These are phyloP conservation scores for Hyposmocoma kahamanoa DNA, from an alignment of 1,140 invertebrate genomes.

Conservation along the genomic window DNA sequence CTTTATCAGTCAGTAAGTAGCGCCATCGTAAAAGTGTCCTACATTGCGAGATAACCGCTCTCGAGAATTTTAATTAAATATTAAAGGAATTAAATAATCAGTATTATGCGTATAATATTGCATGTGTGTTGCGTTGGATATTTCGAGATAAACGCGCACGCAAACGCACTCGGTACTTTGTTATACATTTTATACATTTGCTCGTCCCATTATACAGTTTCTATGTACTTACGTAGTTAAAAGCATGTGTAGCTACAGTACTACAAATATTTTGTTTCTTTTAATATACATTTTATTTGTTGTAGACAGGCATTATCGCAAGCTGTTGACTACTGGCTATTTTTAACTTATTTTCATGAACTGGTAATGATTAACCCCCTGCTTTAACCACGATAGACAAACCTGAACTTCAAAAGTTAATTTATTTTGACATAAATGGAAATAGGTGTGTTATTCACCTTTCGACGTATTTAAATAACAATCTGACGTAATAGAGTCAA, in stretches of 20 bases:
- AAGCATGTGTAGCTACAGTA: conserved; percentile 33
- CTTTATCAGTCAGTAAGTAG: conserved; percentile 65
- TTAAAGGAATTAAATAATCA: conserved; percentile 72
- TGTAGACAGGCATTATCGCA: conserved; percentile 29
- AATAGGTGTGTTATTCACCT: no score
- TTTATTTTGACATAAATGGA: no score
- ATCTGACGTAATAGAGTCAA: no score
- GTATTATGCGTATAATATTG: conserved; percentile 70
- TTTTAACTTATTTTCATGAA: no score
- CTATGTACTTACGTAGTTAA: conserved; percentile 37
- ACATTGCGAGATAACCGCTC: conserved; percentile 70
- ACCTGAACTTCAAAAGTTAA: no score
- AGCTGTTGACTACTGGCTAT: conserved; percentile 41
- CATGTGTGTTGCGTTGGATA: conserved; percentile 58
- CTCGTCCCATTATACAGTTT: conserved; percentile 20
- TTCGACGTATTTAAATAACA: no score
- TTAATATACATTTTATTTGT: conserved; percentile 22
- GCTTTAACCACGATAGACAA: no score
- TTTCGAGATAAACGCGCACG: conserved; percentile 48
- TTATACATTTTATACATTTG: conserved; percentile 44
- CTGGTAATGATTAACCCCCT: no score
- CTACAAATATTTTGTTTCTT: conserved; percentile 19
- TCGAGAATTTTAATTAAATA: conserved; percentile 73
- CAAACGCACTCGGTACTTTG: conserved; percentile 38
- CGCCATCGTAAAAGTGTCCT: conserved; percentile 70